Base-by-base conservation (phyloP, 1,140 invertebrate species). In the Dysdera silvatica region DNA sequence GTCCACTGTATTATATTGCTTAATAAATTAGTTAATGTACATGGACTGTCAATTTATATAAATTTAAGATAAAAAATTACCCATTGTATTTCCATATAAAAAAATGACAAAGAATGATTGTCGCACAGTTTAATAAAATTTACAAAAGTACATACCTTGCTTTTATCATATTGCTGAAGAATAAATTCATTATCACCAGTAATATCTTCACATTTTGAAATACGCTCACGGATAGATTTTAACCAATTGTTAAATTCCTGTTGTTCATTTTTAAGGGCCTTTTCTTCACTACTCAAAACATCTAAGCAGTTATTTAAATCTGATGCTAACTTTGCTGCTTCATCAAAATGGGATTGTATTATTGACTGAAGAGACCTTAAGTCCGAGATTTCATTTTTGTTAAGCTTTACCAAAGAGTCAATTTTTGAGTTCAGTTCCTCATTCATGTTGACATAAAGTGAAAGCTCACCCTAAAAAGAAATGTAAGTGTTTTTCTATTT, bases 141-240 rank as follows among this genome's bases (percentile, higher is more conserved):
- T n/a, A n/a, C n/a, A 52, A 52, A 33, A 20, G 10, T 4, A 68
- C 45, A 85, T 81, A 70, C 87, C 85, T 67, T 84, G 58, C 35
- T 45, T 23, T 35, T 67, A 64, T 87, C 82, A 7, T 94, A 79
- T 66, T 90, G 81, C 59, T 84, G 81, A 33, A 94, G 77, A 55
- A 95, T 87, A 72, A 89, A 88, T 3, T 82, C 81, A 73, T 91
- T 90, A 68, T 90, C 85, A 1, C 91, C 91, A 14, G 87, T 88
- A 70, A 92, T 82, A 76, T 95, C 89, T 73, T 96, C 92, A 75
- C 89, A 94, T 75, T 89, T 90, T 12, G 91, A 86, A 1, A 95
- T 82, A 48, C 86, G 82, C 73, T 95, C 92, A 56, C 75, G 72
- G 40, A 74, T 66, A 23, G 69, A 28, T 49, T 70, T 74, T 24